phyloP scores from a whole-genome alignment of 2,113 vertebrate species.

The Pycnonotus jocosus region DNA sequence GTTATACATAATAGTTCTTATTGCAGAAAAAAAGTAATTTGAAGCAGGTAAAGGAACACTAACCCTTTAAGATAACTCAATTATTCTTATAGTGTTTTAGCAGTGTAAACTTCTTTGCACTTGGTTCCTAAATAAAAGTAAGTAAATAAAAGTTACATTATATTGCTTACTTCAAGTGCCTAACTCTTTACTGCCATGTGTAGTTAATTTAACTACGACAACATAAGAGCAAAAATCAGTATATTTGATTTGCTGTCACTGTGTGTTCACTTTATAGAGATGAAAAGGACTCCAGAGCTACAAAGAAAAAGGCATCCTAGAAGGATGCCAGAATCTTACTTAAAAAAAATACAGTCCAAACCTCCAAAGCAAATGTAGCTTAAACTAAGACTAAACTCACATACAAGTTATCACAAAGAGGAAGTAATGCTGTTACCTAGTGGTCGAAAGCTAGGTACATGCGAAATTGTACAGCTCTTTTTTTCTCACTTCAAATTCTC shows the following conservation, averaged over 20 bases:
- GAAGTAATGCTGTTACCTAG: constrained; percentile 41
- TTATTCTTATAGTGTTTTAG: neutral
- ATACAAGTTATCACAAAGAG: neutral
- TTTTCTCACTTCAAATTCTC: neutral
- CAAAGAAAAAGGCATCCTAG: neutral
- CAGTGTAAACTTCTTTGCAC: neutral
- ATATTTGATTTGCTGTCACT: neutral
- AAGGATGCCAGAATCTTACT: neutral
- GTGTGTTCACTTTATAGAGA: neutral
- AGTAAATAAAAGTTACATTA: neutral
- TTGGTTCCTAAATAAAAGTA: neutral
- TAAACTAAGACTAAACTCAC: neutral
- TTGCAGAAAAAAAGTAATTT: neutral
- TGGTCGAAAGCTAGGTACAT: neutral
- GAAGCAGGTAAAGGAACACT: neutral
- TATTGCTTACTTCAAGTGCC: neutral
- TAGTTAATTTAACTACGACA: neutral
- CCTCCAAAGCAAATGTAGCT: neutral
- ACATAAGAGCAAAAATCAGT: neutral
- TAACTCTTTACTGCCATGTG: neutral
- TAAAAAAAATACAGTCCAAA: neutral
- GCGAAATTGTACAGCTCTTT: neutral
- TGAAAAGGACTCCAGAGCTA: neutral
- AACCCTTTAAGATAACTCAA: neutral
- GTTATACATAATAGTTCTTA: neutral